Base-by-base conservation (phyloP, 2,113 vertebrate species). In the Apistogramma diplotaenia region DNA sequence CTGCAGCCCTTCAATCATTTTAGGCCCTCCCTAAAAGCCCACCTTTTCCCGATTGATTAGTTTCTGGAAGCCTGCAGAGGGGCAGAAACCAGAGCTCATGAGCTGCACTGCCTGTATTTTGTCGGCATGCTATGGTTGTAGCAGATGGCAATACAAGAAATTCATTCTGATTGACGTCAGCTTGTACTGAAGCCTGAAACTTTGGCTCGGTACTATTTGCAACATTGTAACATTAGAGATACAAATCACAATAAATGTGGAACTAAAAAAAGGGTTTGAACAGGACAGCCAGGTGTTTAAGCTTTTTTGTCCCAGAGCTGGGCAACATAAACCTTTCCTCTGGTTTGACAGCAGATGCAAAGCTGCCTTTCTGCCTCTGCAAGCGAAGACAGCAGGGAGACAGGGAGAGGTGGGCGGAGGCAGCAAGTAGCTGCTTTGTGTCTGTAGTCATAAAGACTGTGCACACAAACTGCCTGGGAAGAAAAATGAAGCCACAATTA, bases 401-500 rank as follows among this genome's bases (percentile, higher is more conserved):
- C 15, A 8, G 35, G 53, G 31, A 16, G 51, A 62, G 57, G 61
- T 51, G n/a, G 23, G n/a, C 54, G 18, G 49, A 79, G 70, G 27
- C 8, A 21, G 62, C 31, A 76, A 54, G 57, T 46, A 15, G 74
- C 74, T 70, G 79, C 11, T 79, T 82, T 35, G 56, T 77, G 58
- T 85, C 67, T 59, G 53, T 65, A 51, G 62, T 82, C 31, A 56
- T 67, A 53, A 54, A 71, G 76, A 84, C 27, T 73, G 65, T 85
- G 59, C 43, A 67, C 78, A 76, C 49, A 71, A 25, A 59, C 61
- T 71, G 70, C 46, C 58, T 31, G 67, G 55, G 74, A 49, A 23
- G 71, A 53, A 73, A 81, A 89, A 74, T 62, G n/a, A 88, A 87
- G 84, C 82, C 89, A 88, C 89, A 84, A 46, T 55, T 33, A 27